These are phyloP conservation scores for Macrotus californicus DNA, from an alignment of 2,113 vertebrate genomes.

Conservation along the genomic window DNA sequence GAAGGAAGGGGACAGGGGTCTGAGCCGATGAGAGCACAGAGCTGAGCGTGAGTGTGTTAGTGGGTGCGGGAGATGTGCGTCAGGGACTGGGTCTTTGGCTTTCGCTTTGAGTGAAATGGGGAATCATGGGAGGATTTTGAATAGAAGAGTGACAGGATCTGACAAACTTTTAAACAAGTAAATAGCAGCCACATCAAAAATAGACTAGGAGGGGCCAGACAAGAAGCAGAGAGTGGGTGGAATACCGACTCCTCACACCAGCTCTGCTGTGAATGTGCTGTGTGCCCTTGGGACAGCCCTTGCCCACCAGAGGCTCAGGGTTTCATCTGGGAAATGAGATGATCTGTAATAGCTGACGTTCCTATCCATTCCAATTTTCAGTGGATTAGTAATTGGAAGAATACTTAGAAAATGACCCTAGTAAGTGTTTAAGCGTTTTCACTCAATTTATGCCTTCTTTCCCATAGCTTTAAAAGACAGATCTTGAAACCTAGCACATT, in stretches of 20 bases:
- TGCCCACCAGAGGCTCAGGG: neutral
- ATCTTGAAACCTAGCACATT: neutral
- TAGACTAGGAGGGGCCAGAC: neutral
- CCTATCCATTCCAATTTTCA: neutral
- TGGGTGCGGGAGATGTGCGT: rapidly evolving
- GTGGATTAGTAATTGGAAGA: neutral
- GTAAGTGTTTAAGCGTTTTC: slow-evolving; percentile 1
- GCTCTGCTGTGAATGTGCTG: neutral
- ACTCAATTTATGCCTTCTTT: neutral
- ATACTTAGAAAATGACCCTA: neutral
- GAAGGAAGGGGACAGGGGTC: neutral
- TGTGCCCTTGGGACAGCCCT: neutral
- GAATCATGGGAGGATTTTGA: neutral
- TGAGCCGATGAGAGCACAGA: neutral
- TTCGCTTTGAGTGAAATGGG: neutral
- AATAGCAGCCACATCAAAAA: neutral
- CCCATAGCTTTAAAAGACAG: neutral
- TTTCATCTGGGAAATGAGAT: neutral
- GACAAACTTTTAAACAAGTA: neutral
- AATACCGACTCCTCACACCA: neutral
- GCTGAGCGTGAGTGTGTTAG: neutral
- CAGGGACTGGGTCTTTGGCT: neutral
- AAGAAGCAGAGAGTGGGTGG: neutral
- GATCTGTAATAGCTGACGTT: neutral
- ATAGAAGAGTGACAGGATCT: neutral